A percentile compares a stretch with the other conserved stretches of the same genome.
Evolutionary conservation across 2,113 vertebrate genomes (phyloP).

Genomic region (Chamaetylas fuelleborni): DNA sequence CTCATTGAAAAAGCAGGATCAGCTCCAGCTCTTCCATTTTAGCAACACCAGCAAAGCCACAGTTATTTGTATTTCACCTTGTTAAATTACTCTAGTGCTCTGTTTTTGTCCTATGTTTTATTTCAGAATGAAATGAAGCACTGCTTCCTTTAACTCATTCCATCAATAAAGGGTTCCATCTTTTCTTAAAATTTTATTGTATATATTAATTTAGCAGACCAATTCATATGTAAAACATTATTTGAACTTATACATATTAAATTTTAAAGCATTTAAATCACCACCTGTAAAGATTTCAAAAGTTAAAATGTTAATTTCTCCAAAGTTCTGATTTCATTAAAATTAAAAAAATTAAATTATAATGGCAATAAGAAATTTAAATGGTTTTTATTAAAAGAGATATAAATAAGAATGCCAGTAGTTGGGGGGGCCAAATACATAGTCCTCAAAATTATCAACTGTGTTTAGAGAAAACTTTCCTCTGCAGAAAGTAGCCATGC

Average conservation of each 20-base stretch:
- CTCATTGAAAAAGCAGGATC: neutral
- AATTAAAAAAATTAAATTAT: neutral
- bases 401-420: neutral
- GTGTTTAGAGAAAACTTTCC: neutral
- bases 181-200: neutral
- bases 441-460: neutral
- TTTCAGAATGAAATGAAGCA: neutral
- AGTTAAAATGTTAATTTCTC: neutral
- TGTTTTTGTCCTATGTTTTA: neutral
- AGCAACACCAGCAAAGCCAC: neutral
- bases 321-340: neutral
- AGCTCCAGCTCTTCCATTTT: neutral
- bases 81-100: neutral
- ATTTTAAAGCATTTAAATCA: neutral
- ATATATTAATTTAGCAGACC: neutral
- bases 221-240: neutral
- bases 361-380: neutral
- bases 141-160: neutral
- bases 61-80: neutral
- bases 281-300: neutral
- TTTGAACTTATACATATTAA: neutral
- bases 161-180: neutral
- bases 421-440: neutral
- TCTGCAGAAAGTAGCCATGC: neutral
- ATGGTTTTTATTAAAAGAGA: neutral